Evolutionary conservation across 2,888 invertebrate genomes (phyloP), one percentile per base, ranked within the genome.

Genomic region (Chrysotoxum bicinctum): DNA sequence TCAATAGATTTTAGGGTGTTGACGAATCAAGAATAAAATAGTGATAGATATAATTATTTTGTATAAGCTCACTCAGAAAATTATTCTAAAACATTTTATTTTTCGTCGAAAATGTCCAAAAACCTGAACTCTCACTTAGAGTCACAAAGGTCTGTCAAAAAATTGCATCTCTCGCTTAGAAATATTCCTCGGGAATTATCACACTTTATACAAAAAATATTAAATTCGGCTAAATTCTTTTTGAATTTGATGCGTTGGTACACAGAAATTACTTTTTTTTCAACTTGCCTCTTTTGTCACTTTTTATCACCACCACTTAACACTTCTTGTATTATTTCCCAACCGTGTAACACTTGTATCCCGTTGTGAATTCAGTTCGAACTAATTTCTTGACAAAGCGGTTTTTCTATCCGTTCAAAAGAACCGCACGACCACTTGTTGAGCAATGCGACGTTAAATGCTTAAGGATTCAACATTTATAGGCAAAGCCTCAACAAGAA

Each of bases 361-460:
- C 74, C 69, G 84, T 43, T 48, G 58, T 43, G 56, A 43, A 23
- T 56, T 72, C 32, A 23, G 54, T 40, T 56, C 30, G 64, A 43
- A 66, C 26, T 52, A 54, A 78, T 43, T 72, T 73, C 16, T 16
- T 54, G 56, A 72, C 45, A 66, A 45, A 54, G 68, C 68, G 56
- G 40, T 62, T 78, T 84, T 50, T 14, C 37, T 66, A 75, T 87
- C 50, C 68, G 74, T 64, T 82, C 23, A 56, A 54, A 60, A 70
- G 72, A 68, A 80, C 81, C 87, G 87, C 62, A 64, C 86, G 87
- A 87, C 89, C 90, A 91, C 91, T 91, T 91, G 91, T 91, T 91
- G 91, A 91, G 89, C 91, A 92, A 91, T 92, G 91, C 89, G 89
- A 90, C 88, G 88, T 87, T 68, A 87, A 88, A 88, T 88, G 87